Evolutionary conservation across 2,888 invertebrate genomes (phyloP), one percentile per base, ranked within the genome.

Genomic region (Agonum fuliginosum): DNA sequence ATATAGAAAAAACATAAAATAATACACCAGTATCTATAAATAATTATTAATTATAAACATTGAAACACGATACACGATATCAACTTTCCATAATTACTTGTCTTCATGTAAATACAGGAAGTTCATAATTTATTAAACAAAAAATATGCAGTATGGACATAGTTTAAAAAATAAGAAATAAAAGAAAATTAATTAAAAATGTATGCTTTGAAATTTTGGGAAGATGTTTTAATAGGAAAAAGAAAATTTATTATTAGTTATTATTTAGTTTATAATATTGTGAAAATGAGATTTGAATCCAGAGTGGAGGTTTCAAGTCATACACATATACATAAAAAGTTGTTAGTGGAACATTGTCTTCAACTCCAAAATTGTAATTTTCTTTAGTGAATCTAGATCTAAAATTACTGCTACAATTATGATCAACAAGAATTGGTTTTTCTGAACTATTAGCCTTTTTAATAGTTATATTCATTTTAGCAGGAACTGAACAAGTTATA

Each of bases 281-380:
- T 0, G 98, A 98, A 88, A 98, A 98, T 30, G 97, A 97, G 81
- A 99, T 97, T 88, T 97, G 96, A 81, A 99, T 96, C 94, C 96
- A 96, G 79, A 98, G 90, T 1, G 99, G 99, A 72, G 99, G 97
- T 80, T 94, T 92, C 88, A 99, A 99, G 88, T 97, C 96, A 86
- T 97, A 98, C 73, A 99, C 97, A 87, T 98, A 97, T 8, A 99
- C 98, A 87, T 95, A 97, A 88, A 99, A 99, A 0, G 98, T 99
- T 0, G 98, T 98, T 34, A 94, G 85, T 0, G 95, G 94, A 48
- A 93, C 91, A 86, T 97, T 96, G 86, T 97, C 96, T 81, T 96
- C 95, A 1, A 93, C 91, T 6, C 98, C 99, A 88, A 99, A 98
- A 81, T 93, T 91, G 87, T 96, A 96, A 79, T 97, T 96, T n/a